Conservation (phyloP, 1,140 invertebrate species). For the Calycopis cecrops region DNA sequence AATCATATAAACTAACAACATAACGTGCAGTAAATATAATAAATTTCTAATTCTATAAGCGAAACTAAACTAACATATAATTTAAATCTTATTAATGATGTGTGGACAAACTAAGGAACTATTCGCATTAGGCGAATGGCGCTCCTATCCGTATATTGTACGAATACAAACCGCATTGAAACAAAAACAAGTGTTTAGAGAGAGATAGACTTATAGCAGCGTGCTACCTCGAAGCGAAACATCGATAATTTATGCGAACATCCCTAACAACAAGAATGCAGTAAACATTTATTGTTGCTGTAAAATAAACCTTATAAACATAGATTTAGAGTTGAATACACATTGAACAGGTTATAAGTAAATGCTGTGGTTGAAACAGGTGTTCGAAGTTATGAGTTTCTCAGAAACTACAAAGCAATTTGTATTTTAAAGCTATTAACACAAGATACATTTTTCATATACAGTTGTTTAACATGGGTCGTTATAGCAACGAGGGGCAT, state of each 20-base stretch:
- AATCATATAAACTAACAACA: too few species aligned
- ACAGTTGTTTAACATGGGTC: conserved; percentile 16
- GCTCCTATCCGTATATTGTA: conserved; percentile 44
- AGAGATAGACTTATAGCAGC: conserved; percentile 48
- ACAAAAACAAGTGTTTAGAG: conserved; percentile 66
- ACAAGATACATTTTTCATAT: conserved; percentile 16
- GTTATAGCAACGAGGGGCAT: conserved; percentile 28
- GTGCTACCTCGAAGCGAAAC: conserved; percentile 50
- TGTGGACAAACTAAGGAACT: conserved; percentile 3
- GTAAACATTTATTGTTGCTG: conserved; percentile 9
- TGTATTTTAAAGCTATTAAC: conserved; percentile 16
- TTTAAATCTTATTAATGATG: conserved; percentile 5
- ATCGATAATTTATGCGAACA: conserved; percentile 73
- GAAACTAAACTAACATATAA: too few species aligned
- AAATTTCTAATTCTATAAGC: too few species aligned
- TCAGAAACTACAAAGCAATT: conserved; percentile 10
- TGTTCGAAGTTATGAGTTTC: conserved; percentile 58
- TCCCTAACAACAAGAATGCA: conserved; percentile 65
- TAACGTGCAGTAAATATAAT: too few species aligned
- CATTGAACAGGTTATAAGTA: conserved; percentile 31
- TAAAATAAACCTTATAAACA: conserved; percentile 28
- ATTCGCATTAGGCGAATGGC: conserved; percentile 15
- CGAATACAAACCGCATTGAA: conserved; percentile 44
- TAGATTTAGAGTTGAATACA: conserved; percentile 28
- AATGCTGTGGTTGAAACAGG: conserved; percentile 67